These are phyloP conservation scores for Lasioglossum morio DNA, from an alignment of 2,888 invertebrate species.

Conservation along the genomic window DNA sequence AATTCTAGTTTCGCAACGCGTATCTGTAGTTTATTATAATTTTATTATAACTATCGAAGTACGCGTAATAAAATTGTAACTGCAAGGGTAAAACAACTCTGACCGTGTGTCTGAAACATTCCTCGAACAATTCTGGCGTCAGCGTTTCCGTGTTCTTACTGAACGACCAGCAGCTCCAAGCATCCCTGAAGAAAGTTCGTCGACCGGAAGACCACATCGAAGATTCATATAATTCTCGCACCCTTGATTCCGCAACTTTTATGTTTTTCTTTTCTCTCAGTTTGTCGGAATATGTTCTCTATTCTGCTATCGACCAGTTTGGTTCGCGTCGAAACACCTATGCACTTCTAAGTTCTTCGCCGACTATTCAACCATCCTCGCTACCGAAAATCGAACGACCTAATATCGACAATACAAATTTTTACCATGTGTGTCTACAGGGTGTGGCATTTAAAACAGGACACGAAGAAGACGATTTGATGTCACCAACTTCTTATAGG, in stretches of 20 bases:
- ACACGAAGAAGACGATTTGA: neutral
- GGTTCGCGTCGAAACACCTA: neutral
- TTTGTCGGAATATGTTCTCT: neutral
- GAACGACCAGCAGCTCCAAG: slow-evolving; percentile 6
- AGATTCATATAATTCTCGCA: neutral
- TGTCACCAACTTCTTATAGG: too few species aligned
- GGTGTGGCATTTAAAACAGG: neutral
- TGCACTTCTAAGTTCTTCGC: neutral
- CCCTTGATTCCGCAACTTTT: neutral
- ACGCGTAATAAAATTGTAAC: slow-evolving; percentile 56
- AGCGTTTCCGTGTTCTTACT: neutral
- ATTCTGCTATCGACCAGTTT: neutral
- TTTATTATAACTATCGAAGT: slow-evolving; percentile 53
- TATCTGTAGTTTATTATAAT: slow-evolving; percentile 56
- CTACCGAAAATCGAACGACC: neutral
- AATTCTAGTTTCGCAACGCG: slow-evolving; percentile 46
- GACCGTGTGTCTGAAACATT: slow-evolving; percentile 4
- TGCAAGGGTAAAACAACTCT: slow-evolving; percentile 18
- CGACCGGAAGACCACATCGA: neutral
- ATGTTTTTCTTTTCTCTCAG: too few species aligned
- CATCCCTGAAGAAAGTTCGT: neutral
- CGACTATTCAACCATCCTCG: neutral
- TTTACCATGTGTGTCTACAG: neutral
- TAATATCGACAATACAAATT: neutral
- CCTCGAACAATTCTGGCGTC: slow-evolving; percentile 8